Evolutionary conservation across 2,113 vertebrate genomes (phyloP).

Genomic region (Ctenomys sociabilis): DNA sequence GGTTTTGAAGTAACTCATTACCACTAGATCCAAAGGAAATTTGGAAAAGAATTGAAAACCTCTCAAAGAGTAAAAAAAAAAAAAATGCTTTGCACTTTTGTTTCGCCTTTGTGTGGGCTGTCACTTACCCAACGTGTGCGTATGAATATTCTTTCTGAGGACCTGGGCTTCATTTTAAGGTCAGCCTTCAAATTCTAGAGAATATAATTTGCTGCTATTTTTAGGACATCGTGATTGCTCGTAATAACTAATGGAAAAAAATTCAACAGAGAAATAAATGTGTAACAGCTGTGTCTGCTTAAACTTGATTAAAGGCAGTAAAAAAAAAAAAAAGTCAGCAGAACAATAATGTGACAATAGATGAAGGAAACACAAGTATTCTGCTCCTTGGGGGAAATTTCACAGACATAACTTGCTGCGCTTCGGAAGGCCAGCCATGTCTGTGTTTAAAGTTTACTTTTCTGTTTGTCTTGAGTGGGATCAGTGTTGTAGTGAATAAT

Average conservation of each 20-base stretch:
- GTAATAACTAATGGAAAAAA: constrained; percentile 81
- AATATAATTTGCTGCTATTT: constrained; percentile 85
- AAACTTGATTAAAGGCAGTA: constrained; percentile 82
- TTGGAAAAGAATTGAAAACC: constrained; percentile 23
- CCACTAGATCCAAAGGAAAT: constrained; percentile 27
- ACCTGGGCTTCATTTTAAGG: constrained; percentile 82
- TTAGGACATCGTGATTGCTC: constrained; percentile 80
- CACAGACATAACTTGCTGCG: constrained; percentile 53
- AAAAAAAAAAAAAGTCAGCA: constrained; percentile 72
- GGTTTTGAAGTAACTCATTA: constrained; percentile 30
- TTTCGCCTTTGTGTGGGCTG: constrained; percentile 41
- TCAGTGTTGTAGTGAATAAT: constrained; percentile 88
- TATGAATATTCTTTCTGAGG: constrained; percentile 76
- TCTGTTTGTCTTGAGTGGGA: constrained; percentile 84
- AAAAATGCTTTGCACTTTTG: constrained; percentile 29
- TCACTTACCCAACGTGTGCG: constrained; percentile 52
- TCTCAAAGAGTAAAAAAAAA: not conserved
- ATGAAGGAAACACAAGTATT: constrained; percentile 59
- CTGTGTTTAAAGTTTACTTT: constrained; percentile 89
- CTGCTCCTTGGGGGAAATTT: constrained; percentile 66
- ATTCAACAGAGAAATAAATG: constrained; percentile 80
- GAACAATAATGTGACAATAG: constrained; percentile 72
- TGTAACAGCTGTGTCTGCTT: constrained; percentile 84
- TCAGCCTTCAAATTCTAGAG: constrained; percentile 84
- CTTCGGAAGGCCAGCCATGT: constrained; percentile 55